phyloP scores from a whole-genome alignment of 2,888 invertebrate genomes.

The Limnephilus marmoratus region DNA sequence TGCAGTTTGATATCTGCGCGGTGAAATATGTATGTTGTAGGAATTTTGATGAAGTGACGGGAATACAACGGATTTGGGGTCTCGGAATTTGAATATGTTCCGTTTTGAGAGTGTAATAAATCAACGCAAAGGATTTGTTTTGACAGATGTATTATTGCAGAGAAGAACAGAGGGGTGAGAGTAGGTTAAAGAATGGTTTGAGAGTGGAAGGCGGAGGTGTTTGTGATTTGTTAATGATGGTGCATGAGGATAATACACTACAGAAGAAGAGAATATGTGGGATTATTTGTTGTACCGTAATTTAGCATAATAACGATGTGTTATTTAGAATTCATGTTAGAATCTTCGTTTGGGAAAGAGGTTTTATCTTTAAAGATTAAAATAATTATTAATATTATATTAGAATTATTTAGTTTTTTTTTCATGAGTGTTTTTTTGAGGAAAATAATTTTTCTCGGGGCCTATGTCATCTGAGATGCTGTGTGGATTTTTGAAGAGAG shows the following conservation, averaged over 20 bases:
- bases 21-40: background rate
- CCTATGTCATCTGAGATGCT: too few relatives aligned
- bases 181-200: background rate
- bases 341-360: too few relatives aligned
- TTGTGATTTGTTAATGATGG: background rate
- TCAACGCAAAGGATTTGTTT: background rate
- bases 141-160: background rate
- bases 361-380: too few relatives aligned
- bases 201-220: background rate
- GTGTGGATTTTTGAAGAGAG: too few relatives aligned
- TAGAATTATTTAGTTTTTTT: too few relatives aligned
- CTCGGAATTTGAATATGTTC: background rate
- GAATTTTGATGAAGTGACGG: background rate
- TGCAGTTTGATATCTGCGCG: background rate
- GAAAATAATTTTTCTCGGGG: too few relatives aligned
- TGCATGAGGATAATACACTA: background rate
- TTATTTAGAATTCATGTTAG: too few relatives aligned
- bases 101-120: background rate
- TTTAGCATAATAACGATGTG: background rate
- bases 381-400: too few relatives aligned
- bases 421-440: too few relatives aligned
- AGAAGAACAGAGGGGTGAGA: background rate
- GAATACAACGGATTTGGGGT: background rate
- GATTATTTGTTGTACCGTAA: background rate
- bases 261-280: background rate